These are phyloP conservation scores for Urocolius indicus DNA, from an alignment of 2,113 vertebrate genomes.

Conservation along the genomic window DNA sequence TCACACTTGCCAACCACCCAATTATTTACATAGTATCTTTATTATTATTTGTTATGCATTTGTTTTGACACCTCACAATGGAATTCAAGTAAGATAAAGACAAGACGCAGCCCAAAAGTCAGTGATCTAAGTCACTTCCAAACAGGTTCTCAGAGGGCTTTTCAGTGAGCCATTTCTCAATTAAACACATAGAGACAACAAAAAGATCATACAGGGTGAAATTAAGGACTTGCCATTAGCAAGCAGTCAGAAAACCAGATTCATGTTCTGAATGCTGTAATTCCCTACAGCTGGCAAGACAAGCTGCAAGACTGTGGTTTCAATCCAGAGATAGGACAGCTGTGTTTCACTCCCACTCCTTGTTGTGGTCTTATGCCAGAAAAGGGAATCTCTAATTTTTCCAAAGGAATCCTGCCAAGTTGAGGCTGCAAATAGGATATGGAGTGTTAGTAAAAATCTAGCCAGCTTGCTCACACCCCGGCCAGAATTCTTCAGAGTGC, in stretches of 20 bases:
- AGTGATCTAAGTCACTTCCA: not conserved
- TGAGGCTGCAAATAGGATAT: not conserved
- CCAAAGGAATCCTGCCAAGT: not conserved
- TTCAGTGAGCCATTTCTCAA: not conserved
- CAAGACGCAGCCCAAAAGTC: not conserved
- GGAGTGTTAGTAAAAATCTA: not conserved
- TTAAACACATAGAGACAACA: not conserved
- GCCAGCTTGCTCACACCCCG: not conserved
- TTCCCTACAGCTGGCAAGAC: not conserved
- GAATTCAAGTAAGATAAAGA: not conserved
- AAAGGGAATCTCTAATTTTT: conserved; percentile 16
- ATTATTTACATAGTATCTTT: not conserved
- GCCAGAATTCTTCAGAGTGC: not conserved
- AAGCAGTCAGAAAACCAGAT: not conserved
- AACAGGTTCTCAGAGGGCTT: not conserved
- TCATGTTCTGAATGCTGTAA: not conserved
- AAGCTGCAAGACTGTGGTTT: not conserved
- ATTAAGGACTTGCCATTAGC: not conserved
- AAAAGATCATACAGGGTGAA: not conserved
- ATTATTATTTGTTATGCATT: not conserved
- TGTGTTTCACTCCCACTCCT: conserved; percentile 12
- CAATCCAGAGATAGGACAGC: not conserved
- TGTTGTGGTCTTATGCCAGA: not conserved
- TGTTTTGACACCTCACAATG: not conserved
- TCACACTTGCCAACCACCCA: not conserved